A percentile compares a stretch with the other conserved stretches of the same genome.
Evolutionary conservation across 2,888 invertebrate genomes (phyloP).

Genomic region (Polymixis flavicincta): DNA sequence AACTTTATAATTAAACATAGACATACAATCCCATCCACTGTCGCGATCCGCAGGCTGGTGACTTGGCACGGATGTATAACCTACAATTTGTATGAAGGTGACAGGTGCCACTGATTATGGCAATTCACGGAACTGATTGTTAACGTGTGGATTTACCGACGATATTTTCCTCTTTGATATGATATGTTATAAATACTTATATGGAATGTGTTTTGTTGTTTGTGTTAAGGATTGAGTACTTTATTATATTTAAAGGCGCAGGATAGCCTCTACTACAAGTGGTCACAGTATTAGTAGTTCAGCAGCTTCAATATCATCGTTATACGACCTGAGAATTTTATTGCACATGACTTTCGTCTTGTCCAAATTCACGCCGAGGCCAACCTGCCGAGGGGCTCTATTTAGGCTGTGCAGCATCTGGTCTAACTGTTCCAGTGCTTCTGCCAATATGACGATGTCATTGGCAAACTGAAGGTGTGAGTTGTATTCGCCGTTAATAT

Average conservation of each 20-base stretch:
- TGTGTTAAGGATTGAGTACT: background rate
- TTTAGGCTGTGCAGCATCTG: too few species aligned
- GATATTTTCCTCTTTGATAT: conserved; percentile 46
- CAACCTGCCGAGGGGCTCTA: too few species aligned
- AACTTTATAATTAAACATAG: conserved; percentile 22
- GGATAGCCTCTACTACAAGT: too few species aligned
- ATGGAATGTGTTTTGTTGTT: background rate
- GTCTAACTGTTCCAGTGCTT: too few species aligned
- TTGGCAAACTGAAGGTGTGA: too few species aligned
- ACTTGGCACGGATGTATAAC: conserved; percentile 54
- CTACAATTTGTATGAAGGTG: conserved; percentile 54
- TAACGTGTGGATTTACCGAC: conserved; percentile 53
- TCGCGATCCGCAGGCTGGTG: conserved; percentile 30
- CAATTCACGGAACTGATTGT: conserved; percentile 55
- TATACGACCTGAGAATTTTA: too few species aligned
- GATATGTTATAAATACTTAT: conserved; percentile 23
- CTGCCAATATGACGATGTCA: too few species aligned
- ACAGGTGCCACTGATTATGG: conserved; percentile 61
- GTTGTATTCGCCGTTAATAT: too few species aligned
- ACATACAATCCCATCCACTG: conserved; percentile 11
- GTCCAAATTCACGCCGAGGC: too few species aligned
- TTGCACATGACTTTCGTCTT: too few species aligned
- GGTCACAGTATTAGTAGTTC: too few species aligned
- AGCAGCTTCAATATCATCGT: too few species aligned
- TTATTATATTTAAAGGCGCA: background rate